Base-by-base conservation (phyloP, 1,140 invertebrate genomes). In the Meloidogyne exigua region DNA sequence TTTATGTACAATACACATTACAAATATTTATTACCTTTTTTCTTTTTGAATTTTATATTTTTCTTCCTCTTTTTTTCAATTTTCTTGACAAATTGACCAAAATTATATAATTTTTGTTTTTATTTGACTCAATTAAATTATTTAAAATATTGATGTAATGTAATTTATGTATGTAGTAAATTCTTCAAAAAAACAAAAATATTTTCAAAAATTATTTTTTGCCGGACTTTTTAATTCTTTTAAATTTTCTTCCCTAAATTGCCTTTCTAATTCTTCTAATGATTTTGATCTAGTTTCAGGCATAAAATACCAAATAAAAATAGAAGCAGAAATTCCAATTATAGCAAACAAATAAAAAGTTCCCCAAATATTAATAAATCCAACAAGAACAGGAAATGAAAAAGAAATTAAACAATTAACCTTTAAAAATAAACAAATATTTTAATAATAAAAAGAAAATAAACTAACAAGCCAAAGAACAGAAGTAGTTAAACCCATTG, bases 261-360 rank as follows among this genome's bases (percentile, higher is more conserved):
- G 72, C 62, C 39, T 21, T 36, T 73, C 72, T 39, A 73, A 25
- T 39, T 64, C 72, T 64, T 73, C 72, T 13, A 73, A 21, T 21
- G 49, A 64, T 73, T 73, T 73, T 18, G 18, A 28, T 23, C 13
- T 42, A 25, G 72, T 73, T 32, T 73, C 72, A 26, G 72, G 72
- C 72, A 73, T 28, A 73, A 64, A 73, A 15, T 28, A 36, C 72
- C 72, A 73, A 12, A 64, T 57, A 64, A 73, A 71, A 73, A 39
- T 39, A n/a, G 72, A 25, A 25, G 57, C 42, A 73, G 57, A 65
- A 26, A 36, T 18, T 57, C 57, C 57, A 26, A 73, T 64, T 26
- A 71, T 25, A 7, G 32, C 39, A 28, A 71, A 71, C 28, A 62
- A 36, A 62, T 64, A 21, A 73, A 57, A 73, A n/a, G 72, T 73